Base-by-base conservation (phyloP, 2,797 vertebrate genomes). In the Typhlichthys eigenmanni region DNA sequence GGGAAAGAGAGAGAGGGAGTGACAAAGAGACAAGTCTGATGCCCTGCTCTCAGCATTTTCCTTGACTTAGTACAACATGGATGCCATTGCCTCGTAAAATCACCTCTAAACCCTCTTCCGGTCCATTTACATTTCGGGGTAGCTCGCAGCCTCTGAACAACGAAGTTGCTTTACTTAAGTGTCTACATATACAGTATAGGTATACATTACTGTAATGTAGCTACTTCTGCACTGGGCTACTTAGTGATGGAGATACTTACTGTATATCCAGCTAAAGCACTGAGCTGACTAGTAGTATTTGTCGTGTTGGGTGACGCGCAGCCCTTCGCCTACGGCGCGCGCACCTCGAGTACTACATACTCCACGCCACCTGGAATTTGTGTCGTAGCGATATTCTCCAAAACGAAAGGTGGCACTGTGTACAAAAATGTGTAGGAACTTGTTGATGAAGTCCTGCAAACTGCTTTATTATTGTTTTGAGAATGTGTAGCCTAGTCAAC, bases 21-120 rank as follows among this genome's bases (percentile, higher is more conserved):
- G 77, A 55, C 68, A 62, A 71, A 66, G 59, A 73, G 60, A 72
- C 62, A 60, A 76, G 76, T 62, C 71, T 68, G 75, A 76, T 69
- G 62, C 74, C 73, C 75, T 67, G 75, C 77, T 76, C 83, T 90
- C 87, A 86, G 86, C 84, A 85, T 82, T 88, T 89, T 84, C 73
- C 77, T 86, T 80, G 81, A 85, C 82, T 84, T 84, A 81, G 76
- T 79, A 79, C 82, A 82, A 75, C 74, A 71, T 38, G 71, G 71
- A 83, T 81, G 85, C 79, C 85, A 76, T 83, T 32, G 74, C 69
- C 71, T 88, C 87, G 76, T 91, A 89, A 89, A 91, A 91, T 92
- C 89, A 91, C 63, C 79, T 84, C 75, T 62, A 62, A 68, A 66
- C 69, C 68, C 59, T 78, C 79, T 81, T 75, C 66, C 55, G 82